A percentile compares a stretch with the other conserved stretches of the same genome.
Conservation (phyloP, 1,140 invertebrate species). For the Vanessa atalanta region DNA sequence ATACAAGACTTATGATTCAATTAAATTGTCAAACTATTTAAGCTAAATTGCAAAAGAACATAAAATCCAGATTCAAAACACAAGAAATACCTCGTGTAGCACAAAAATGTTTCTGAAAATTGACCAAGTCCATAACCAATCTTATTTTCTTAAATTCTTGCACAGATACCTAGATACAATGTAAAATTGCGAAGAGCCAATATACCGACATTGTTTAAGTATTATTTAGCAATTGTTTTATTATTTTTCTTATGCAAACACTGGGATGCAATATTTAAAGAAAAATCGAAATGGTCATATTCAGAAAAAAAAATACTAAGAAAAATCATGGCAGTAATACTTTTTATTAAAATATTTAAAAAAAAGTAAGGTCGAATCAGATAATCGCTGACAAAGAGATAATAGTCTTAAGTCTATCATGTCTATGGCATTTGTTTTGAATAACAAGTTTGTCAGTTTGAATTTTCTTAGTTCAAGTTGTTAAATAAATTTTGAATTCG, state of each 20-base stretch:
- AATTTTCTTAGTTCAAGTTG: not conserved
- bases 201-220: not conserved
- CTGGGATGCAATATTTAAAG: no score
- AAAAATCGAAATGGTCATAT: no score
- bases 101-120: conserved; percentile 32
- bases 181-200: not conserved
- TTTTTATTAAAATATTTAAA: no score
- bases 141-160: conserved; percentile 1
- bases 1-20: not conserved
- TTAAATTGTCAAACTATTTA: not conserved
- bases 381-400: no score
- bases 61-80: conserved; percentile 34
- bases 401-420: no score
- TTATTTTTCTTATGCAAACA: no score
- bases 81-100: conserved; percentile 34
- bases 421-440: conserved; percentile 1
- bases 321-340: no score
- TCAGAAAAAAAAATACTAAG: no score
- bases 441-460: conserved; percentile 7
- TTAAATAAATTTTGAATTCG: no score
- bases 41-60: conserved; percentile 1
- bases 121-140: conserved; percentile 23
- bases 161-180: not conserved
- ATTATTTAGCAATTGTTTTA: no score
- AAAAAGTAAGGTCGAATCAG: no score